These are phyloP conservation scores for Ormia ochracea DNA, from an alignment of 2,888 invertebrate genomes.

Conservation along the genomic window DNA sequence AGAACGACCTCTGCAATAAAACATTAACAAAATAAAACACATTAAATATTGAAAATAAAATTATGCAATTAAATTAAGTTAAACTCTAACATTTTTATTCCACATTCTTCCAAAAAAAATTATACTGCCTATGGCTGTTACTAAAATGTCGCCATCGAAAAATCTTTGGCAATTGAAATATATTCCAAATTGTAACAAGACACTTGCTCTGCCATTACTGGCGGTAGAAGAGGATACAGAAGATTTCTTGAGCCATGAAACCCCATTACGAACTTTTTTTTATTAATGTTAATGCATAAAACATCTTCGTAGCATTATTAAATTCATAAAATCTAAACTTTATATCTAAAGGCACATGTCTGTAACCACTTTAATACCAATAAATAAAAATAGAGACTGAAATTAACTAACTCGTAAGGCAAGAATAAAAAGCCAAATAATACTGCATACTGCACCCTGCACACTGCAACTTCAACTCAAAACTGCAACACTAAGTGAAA, in stretches of 20 bases:
- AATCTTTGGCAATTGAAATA: no score
- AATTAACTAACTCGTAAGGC: neutral
- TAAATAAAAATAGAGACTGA: neutral
- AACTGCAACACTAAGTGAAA: constrained; percentile 20
- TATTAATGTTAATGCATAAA: neutral
- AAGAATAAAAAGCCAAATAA: neutral
- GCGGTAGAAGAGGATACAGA: no score
- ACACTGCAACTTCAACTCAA: constrained; percentile 39
- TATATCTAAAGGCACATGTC: constrained; percentile 20
- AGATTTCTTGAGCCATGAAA: neutral
- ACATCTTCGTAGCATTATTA: neutral
- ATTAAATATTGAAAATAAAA: no score
- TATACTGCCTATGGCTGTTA: no score
- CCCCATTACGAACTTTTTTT: neutral
- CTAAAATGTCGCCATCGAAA: no score
- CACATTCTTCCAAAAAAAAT: no score
- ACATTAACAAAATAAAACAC: no score
- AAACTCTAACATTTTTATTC: no score
- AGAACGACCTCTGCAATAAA: constrained; percentile 76
- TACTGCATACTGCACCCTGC: no score
- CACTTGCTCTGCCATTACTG: no score
- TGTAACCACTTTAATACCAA: constrained; percentile 30
- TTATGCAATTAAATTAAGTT: no score
- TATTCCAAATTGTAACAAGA: no score
- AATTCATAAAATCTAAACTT: constrained; percentile 6